Base-by-base conservation (phyloP, 2,888 invertebrate genomes). In the Dusona sp. region DNA sequence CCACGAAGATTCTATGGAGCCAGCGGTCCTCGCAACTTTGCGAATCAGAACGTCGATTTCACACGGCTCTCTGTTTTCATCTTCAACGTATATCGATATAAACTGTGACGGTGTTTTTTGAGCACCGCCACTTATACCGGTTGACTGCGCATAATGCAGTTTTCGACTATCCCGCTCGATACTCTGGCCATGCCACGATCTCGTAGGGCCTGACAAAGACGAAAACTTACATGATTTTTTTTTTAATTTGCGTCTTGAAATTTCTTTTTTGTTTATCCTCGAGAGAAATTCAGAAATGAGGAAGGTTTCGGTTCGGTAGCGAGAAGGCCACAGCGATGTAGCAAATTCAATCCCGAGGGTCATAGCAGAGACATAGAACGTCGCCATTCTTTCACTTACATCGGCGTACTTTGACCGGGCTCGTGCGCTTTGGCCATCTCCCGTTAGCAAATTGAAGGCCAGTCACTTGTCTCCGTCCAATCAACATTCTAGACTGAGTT, bases 1-100 rank as follows among this genome's bases (percentile, higher is more conserved):
- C 83, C 85, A 85, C 84, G 88, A 74, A 88, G 89, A 89, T 90
- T 88, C 85, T 87, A 65, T 81, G 83, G 73, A 83, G 73, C 72
- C 67, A 77, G 74, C 84, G 88, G 85, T 79, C 75, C 77, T 84
- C 72, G 84, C n/a, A 87, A 86, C 83, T 86, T 86, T 83, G 61
- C 67, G 83, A 86, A 86, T 78, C 83, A 83, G 77, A 86, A 86
- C 83, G 80, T 61, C 72, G 86, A 86, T 83, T 86, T 81, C 78
- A 42, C 86, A 80, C 86, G 86, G 79, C 48, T 86, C 51, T 83
- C 33, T 38, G 48, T 78, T 83, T 79, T 45, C 72, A 73, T 65
- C 73, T 64, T 65, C 48, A 38, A 70, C 57, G 38, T 78, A 42
- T 29, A 29, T 8, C n/a, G 64, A 64, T 48, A 36, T 83, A 57